Percentiles rank a stretch among this genome's conserved stretches.
These are phyloP conservation scores for Formicarius rufipectus DNA, from an alignment of 2,113 vertebrate species.

Conservation along the genomic window DNA sequence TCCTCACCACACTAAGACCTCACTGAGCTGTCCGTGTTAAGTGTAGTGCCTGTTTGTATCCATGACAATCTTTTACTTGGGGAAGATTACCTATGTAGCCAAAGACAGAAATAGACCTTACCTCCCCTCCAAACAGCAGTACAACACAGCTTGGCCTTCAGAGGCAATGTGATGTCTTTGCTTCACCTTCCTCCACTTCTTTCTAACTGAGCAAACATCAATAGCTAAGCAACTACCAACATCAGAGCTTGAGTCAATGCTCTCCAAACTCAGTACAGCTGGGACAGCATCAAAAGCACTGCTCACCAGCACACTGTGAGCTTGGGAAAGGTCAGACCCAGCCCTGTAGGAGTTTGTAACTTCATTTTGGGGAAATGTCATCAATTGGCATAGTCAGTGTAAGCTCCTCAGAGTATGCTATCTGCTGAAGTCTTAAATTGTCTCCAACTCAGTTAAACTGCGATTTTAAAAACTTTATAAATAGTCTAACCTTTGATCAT, in stretches of 20 bases:
- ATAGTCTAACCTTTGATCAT: not conserved
- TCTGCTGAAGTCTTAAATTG: not conserved
- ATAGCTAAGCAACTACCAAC: not conserved
- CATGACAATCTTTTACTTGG: not conserved
- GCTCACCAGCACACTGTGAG: fast-evolving
- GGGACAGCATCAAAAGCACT: not conserved
- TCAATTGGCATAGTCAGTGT: not conserved
- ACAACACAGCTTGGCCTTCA: not conserved
- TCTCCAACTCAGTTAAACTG: not conserved
- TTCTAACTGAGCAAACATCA: not conserved
- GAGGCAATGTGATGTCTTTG: fast-evolving
- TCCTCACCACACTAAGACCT: not conserved
- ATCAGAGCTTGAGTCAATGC: not conserved
- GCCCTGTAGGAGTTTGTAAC: not conserved
- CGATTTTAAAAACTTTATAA: not conserved
- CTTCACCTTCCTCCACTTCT: not conserved
- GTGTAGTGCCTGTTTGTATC: not conserved
- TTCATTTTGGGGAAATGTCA: not conserved
- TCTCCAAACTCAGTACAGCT: not conserved
- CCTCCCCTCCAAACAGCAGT: not conserved
- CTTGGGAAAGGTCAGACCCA: not conserved
- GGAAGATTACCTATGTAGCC: not conserved
- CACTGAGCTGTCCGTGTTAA: not conserved
- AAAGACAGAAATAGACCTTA: not conserved
- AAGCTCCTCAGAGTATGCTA: not conserved